A percentile compares a stretch with the other conserved stretches of the same genome.
phyloP scores from a whole-genome alignment of 2,113 vertebrate species.

The Hylia prasina region DNA sequence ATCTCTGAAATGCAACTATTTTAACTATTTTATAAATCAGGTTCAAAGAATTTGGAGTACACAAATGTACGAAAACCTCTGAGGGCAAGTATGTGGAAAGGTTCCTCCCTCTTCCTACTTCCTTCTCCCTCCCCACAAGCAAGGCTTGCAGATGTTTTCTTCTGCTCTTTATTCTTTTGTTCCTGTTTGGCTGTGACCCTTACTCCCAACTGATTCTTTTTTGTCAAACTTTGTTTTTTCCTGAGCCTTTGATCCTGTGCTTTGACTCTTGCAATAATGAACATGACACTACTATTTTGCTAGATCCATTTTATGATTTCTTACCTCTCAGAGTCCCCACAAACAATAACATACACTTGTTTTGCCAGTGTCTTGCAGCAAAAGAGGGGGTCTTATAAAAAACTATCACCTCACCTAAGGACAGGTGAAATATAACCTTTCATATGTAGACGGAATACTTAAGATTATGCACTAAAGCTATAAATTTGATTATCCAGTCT shows the following conservation, averaged over 20 bases:
- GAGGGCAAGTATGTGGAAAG: conserved; percentile 30
- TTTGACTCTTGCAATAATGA: conserved; percentile 33
- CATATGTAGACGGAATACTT: background rate
- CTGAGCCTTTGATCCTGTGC: conserved; percentile 33
- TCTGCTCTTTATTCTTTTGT: conserved; percentile 52
- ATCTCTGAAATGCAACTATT: conserved; percentile 37
- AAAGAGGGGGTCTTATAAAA: background rate
- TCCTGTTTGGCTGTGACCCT: conserved; percentile 50
- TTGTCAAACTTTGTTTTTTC: conserved; percentile 56
- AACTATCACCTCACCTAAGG: background rate
- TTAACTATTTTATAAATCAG: conserved; percentile 44
- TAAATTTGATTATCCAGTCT: background rate
- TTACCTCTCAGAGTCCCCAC: background rate
- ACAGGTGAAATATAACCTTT: background rate
- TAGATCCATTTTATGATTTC: background rate
- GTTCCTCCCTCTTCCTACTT: conserved; percentile 32
- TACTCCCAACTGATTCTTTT: conserved; percentile 21
- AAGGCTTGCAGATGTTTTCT: conserved; percentile 51
- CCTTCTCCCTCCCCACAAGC: background rate
- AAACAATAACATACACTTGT: background rate
- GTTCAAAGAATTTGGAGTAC: conserved; percentile 36
- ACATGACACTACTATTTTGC: background rate
- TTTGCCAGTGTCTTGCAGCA: background rate
- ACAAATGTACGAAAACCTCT: conserved; percentile 31
- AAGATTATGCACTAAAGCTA: background rate